Evolutionary conservation across 2,797 vertebrate genomes (phyloP).

Genomic region (Cryptoprocta ferox): DNA sequence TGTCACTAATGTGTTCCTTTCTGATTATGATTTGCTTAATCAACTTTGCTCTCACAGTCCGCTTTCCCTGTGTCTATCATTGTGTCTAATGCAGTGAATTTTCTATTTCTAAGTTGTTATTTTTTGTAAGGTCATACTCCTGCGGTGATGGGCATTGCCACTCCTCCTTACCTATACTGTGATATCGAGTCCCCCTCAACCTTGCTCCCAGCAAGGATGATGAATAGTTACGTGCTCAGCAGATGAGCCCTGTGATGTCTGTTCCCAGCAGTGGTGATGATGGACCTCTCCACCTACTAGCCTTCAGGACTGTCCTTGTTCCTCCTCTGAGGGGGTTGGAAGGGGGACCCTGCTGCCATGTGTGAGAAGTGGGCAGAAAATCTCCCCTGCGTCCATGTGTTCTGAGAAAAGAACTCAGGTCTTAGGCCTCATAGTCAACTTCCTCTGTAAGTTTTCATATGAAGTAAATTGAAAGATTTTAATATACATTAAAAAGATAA

Average conservation of each 20-base stretch:
- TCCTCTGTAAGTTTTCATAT: not conserved
- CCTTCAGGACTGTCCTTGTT: not conserved
- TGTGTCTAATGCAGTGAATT: not conserved
- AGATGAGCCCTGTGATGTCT: not conserved
- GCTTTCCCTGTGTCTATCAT: not conserved
- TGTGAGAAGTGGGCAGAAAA: not conserved
- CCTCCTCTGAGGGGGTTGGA: not conserved
- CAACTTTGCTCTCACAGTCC: not conserved
- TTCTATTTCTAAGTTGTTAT: not conserved
- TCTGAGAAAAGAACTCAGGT: not conserved
- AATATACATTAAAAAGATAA: not conserved
- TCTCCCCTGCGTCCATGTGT: rapidly evolving
- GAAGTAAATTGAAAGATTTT: not conserved
- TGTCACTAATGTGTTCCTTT: not conserved
- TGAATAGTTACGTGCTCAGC: not conserved
- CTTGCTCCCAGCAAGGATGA: not conserved
- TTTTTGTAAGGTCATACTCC: not conserved
- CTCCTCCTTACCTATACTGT: not conserved
- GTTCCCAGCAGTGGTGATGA: no score
- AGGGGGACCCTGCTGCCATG: not conserved
- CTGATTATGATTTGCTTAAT: not conserved
- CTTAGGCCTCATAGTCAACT: not conserved
- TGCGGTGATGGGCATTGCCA: not conserved
- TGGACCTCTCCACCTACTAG: no score
- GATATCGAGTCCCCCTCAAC: rapidly evolving